Evolutionary conservation across 2,888 invertebrate species (phyloP).

Genomic region (Catocala sponsa): DNA sequence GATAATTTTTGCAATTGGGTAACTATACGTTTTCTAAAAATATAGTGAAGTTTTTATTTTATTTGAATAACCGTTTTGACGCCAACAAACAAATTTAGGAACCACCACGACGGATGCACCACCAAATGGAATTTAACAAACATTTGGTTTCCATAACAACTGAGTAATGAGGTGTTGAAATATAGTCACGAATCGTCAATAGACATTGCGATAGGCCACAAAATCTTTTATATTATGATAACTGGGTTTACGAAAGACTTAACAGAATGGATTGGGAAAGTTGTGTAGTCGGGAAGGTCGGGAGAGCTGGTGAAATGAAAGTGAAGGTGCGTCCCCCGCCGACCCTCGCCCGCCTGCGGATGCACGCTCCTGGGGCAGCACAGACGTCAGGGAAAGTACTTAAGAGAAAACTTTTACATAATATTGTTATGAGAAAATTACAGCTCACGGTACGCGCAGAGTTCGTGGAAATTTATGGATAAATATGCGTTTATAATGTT

Average conservation of each 20-base stretch:
- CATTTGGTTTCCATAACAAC: conserved; percentile 20
- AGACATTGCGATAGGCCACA: conserved; percentile 31
- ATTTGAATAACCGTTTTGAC: too few relatives aligned
- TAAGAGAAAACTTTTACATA: conserved; percentile 45
- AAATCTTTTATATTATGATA: conserved; percentile 45
- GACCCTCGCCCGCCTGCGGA: conserved; percentile 51
- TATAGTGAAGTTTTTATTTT: too few relatives aligned
- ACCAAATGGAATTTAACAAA: conserved; percentile 1
- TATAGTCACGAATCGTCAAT: conserved; percentile 28
- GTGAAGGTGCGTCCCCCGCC: conserved; percentile 66
- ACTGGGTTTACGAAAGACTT: conserved; percentile 52
- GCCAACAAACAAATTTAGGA: too few relatives aligned
- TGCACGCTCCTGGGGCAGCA: conserved; percentile 53
- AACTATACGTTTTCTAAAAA: too few relatives aligned
- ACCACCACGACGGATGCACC: too few relatives aligned
- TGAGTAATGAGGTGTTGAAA: conserved; percentile 27
- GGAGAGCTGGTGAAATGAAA: conserved; percentile 66
- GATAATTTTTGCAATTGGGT: too few relatives aligned
- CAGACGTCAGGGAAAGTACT: conserved; percentile 75
- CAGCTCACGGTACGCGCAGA: conserved; percentile 27
- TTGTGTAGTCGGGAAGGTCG: conserved; percentile 66
- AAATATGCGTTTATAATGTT: neutral
- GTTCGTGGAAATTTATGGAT: conserved; percentile 16
- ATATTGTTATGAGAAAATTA: conserved; percentile 40
- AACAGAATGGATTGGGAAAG: conserved; percentile 64